Evolutionary conservation across 2,113 vertebrate genomes (phyloP).

Genomic region (Sphyrna mokarran): DNA sequence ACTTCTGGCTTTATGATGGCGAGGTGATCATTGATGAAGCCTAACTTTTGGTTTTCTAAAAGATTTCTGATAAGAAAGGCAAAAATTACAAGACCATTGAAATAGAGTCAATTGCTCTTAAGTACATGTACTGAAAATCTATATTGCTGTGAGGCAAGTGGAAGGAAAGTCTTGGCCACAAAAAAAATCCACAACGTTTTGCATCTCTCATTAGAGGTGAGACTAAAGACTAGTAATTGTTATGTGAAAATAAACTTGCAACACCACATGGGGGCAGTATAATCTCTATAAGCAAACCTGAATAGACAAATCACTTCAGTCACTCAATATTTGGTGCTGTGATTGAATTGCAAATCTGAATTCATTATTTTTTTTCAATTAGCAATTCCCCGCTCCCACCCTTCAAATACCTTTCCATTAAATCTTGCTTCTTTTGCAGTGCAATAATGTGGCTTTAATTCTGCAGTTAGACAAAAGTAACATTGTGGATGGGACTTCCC

Average conservation of each 20-base stretch:
- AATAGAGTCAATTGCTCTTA: no score
- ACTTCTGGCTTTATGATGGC: no score
- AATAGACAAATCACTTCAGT: neutral
- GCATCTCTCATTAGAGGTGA: no score
- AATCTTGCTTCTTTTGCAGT: neutral
- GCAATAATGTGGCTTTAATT: neutral
- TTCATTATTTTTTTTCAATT: neutral
- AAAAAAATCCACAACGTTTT: no score
- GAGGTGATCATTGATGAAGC: no score
- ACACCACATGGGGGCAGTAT: constrained; percentile 28
- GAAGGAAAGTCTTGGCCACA: no score
- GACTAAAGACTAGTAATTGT: no score
- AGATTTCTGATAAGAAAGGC: no score
- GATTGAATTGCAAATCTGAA: neutral
- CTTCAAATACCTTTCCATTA: neutral
- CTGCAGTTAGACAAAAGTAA: neutral
- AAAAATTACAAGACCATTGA: no score
- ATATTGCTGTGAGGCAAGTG: neutral
- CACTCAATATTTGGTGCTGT: neutral
- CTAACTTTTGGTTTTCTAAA: no score
- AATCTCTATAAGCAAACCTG: neutral
- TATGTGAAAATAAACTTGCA: neutral
- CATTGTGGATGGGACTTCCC: neutral
- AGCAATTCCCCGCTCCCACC: neutral
- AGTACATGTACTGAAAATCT: no score